Conservation (phyloP, 23 tunicate species). For the Aplidium turbinatum region DNA sequence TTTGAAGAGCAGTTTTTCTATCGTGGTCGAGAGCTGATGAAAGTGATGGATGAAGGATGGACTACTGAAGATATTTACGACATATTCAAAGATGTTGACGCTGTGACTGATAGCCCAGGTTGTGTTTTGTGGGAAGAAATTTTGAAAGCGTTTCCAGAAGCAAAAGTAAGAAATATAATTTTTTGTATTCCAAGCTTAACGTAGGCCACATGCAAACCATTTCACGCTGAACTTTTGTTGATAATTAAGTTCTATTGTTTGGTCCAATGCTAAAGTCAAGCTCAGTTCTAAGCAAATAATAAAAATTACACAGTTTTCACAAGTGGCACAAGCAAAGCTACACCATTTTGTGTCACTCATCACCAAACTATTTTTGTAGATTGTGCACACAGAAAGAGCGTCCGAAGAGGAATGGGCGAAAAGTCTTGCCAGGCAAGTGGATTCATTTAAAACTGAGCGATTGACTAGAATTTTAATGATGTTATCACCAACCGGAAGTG, state of each 20-base stretch:
- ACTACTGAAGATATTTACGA: slow-evolving; percentile 28
- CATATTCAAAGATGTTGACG: slow-evolving; percentile 47
- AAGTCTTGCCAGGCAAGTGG: slow-evolving; percentile 27
- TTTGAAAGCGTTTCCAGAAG: slow-evolving; percentile 38
- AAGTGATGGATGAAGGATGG: slow-evolving; percentile 19
- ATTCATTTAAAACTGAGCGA: neutral
- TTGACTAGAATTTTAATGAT: neutral
- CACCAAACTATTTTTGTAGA: slow-evolving; percentile 21
- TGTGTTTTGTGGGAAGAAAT: slow-evolving; percentile 45
- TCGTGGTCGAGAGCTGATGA: slow-evolving; percentile 25
- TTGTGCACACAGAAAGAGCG: slow-evolving; percentile 43
- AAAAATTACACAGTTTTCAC: too few species aligned
- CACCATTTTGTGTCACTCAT: too few species aligned
- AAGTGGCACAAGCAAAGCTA: too few species aligned
- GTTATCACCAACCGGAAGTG: slow-evolving; percentile 23
- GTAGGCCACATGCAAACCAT: too few species aligned
- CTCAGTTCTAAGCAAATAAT: too few species aligned
- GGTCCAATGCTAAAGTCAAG: too few species aligned
- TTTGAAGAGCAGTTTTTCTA: slow-evolving; percentile 55
- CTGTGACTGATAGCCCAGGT: slow-evolving; percentile 40
- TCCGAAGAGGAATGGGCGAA: slow-evolving; percentile 49
- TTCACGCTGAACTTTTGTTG: too few species aligned
- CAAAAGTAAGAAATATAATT: slow-evolving; percentile 31
- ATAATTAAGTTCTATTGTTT: too few species aligned
- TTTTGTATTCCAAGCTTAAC: too few species aligned